Conservation (phyloP, 2,888 invertebrate genomes). For the Sphinx pinastri region DNA sequence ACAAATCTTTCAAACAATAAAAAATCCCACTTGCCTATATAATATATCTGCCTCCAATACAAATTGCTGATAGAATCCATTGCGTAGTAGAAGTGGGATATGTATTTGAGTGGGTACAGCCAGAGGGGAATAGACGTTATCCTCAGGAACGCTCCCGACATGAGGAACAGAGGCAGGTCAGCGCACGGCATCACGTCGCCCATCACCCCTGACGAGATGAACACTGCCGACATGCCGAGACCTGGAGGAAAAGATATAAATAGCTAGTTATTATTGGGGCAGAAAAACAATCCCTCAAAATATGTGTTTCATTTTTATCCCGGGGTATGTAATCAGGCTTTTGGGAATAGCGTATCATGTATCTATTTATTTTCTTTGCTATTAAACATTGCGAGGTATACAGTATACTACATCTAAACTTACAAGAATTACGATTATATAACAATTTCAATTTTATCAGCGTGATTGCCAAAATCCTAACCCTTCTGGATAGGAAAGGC, state of each 20-base stretch:
- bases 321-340: too few relatives aligned
- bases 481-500: too few relatives aligned
- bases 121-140: slow-evolving; percentile 71
- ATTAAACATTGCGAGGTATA: too few relatives aligned
- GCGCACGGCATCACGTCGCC: slow-evolving; percentile 77
- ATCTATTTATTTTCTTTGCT: too few relatives aligned
- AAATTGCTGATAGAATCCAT: slow-evolving; percentile 81
- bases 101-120: slow-evolving; percentile 70
- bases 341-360: too few relatives aligned
- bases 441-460: too few relatives aligned
- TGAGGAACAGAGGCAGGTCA: slow-evolving; percentile 73
- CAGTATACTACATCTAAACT: too few relatives aligned
- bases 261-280: too few relatives aligned
- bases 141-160: slow-evolving; percentile 77
- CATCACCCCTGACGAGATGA: slow-evolving; percentile 70
- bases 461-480: too few relatives aligned
- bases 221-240: slow-evolving; percentile 75
- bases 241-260: slow-evolving; percentile 50
- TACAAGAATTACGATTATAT: too few relatives aligned
- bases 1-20: neutral
- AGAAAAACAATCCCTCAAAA: too few relatives aligned
- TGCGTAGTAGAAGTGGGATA: slow-evolving; percentile 81
- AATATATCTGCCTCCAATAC: slow-evolving; percentile 76
- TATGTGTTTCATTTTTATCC: too few relatives aligned
- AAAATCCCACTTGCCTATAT: slow-evolving; percentile 64